Evolutionary conservation across 2,113 vertebrate species (phyloP).

Genomic region (Strix aluco): DNA sequence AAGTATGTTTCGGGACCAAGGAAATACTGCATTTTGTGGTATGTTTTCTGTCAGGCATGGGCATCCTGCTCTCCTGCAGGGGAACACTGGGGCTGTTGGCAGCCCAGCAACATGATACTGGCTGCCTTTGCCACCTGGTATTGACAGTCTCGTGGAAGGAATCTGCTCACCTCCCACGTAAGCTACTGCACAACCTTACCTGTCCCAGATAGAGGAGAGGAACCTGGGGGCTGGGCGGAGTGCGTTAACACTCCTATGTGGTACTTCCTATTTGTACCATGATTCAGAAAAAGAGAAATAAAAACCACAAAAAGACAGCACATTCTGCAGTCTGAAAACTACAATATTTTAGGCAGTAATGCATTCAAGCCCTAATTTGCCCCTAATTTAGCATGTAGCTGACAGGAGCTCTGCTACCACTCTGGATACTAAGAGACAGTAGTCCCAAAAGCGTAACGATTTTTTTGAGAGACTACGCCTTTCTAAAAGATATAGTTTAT

Average conservation of each 20-base stretch:
- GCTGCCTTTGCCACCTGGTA: neutral
- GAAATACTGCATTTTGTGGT: neutral
- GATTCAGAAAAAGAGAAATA: neutral
- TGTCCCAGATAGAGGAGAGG: neutral
- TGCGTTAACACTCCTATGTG: neutral
- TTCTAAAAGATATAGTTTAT: slow-evolving; percentile 15
- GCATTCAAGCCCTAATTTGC: neutral
- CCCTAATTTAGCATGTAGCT: neutral
- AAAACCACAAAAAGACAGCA: neutral
- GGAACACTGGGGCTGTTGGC: fast-evolving
- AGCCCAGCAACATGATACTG: neutral
- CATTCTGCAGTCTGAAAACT: neutral
- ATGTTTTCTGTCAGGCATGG: neutral
- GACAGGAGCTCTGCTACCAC: neutral
- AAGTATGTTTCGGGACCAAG: neutral
- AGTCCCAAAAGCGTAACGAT: neutral
- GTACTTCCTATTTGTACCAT: neutral
- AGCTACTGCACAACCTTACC: neutral
- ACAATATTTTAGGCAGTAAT: neutral
- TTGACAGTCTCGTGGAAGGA: neutral
- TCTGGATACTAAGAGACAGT: neutral
- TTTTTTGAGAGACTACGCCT: neutral
- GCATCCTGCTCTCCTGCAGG: neutral
- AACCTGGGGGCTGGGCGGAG: neutral
- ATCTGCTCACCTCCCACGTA: neutral